Conservation (phyloP, 1,140 invertebrate genomes). For the Drosophila melanogaster region DNA sequence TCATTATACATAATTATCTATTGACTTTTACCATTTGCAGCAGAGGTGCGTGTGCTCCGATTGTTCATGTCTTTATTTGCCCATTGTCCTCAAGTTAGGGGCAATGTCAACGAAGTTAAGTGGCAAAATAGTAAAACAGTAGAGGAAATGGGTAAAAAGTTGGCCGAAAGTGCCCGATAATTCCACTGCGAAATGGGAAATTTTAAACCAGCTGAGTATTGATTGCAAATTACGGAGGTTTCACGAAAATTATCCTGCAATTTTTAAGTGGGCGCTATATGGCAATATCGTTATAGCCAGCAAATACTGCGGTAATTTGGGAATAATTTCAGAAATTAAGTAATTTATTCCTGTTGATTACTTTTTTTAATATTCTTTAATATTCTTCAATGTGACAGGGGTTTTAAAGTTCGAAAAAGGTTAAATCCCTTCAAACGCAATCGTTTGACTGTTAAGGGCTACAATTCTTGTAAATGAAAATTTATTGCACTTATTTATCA, state of each 20-base stretch:
- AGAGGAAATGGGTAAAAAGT: conserved; percentile 7
- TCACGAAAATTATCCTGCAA: background rate
- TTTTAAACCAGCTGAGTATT: conserved; percentile 3
- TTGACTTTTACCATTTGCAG: conserved; percentile 38
- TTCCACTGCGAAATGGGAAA: conserved; percentile 10
- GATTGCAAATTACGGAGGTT: conserved; percentile 12
- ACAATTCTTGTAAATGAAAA: no score
- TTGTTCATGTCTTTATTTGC: conserved; percentile 16
- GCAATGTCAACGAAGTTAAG: conserved; percentile 38
- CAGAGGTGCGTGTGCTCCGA: conserved; percentile 3
- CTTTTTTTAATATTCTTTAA: no score
- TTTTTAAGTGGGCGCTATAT: background rate
- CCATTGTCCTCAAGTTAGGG: conserved; percentile 40
- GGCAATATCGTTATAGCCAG: background rate
- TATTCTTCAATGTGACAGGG: no score
- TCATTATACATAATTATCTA: conserved; percentile 44
- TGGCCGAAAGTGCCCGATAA: background rate
- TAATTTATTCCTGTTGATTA: no score
- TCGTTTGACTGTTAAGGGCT: no score
- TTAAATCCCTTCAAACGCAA: no score
- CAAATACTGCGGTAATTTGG: background rate
- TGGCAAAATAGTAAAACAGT: background rate
- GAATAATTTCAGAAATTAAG: no score
- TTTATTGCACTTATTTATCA: no score
- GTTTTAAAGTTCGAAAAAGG: no score